These are phyloP conservation scores for Diprion similis DNA, from an alignment of 1,140 invertebrate species.

Conservation along the genomic window DNA sequence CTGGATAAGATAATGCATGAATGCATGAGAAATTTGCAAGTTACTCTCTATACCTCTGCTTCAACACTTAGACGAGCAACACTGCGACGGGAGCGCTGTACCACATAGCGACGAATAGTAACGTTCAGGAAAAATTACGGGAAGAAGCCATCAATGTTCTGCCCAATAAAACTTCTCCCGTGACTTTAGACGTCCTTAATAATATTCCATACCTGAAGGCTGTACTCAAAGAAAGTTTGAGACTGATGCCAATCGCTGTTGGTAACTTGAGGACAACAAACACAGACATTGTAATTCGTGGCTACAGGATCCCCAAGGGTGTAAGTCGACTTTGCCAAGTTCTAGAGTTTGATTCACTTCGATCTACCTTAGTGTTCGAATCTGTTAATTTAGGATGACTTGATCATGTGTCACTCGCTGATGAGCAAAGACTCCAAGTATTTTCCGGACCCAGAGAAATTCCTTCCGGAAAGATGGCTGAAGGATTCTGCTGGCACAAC, in stretches of 20 bases:
- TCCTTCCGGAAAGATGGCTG: conserved; percentile 63
- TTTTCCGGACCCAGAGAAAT: conserved; percentile 55
- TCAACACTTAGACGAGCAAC: conserved; percentile 42
- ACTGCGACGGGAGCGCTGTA: conserved; percentile 60
- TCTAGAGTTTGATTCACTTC: neutral
- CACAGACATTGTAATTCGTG: conserved; percentile 52
- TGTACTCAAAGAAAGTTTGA: conserved; percentile 73
- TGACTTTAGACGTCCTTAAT: conserved; percentile 65
- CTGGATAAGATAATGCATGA: conserved; percentile 15
- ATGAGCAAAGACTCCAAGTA: conserved; percentile 52
- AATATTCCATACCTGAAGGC: conserved; percentile 68
- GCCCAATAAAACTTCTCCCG: conserved; percentile 52
- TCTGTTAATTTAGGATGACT: conserved; percentile 53
- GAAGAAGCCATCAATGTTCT: conserved; percentile 67
- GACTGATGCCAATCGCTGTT: conserved; percentile 60
- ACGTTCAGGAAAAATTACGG: conserved; percentile 71
- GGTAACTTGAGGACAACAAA: conserved; percentile 58
- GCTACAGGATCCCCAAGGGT: conserved; percentile 58
- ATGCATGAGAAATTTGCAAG: conserved; percentile 13
- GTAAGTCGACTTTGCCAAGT: conserved; percentile 41
- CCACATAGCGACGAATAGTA: conserved; percentile 68
- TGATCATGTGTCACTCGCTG: conserved; percentile 57
- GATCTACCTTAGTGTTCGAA: neutral
- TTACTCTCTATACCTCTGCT: conserved; percentile 9
- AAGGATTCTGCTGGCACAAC: conserved; percentile 43